Evolutionary conservation across 2,888 invertebrate species (phyloP), one percentile per base, ranked within the genome.

Genomic region (Acanthoscelides obtectus): DNA sequence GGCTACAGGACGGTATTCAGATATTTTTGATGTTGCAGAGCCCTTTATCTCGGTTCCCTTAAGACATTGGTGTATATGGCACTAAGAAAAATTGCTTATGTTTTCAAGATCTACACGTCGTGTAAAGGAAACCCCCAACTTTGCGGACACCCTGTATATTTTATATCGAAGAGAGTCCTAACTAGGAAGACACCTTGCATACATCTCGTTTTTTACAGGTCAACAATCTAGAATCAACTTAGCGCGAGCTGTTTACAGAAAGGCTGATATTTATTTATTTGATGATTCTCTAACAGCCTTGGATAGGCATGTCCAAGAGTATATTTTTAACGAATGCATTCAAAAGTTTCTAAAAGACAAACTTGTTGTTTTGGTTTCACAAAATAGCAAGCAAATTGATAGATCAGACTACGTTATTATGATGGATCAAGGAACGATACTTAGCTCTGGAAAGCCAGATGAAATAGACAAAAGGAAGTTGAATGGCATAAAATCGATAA

Each of bases 201-300:
- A n/a, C n/a, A n/a, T n/a, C n/a, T n/a, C n/a, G n/a, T n/a, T 3
- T 45, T 12, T 45, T 45, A 12, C 45, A 45, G 45, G 94, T 8
- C 95, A 95, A 84, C 90, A 90, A 82, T 93, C 94, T 0, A 87
- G 95, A 74, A 89, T 95, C 22, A 93, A 92, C 82, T 86, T 95
- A 69, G 93, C 93, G 0, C 87, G 94, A 79, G 90, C 93, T 1
- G 86, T 94, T 68, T 94, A 94, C 80, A 89, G 88, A 76, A 88
- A 92, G 75, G 92, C 92, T 0, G 93, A 94, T 77, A 87, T 94
- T 25, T 94, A 93, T 80, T 85, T 94, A 66, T 83, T 94, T 64
- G 94, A 94, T 67, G 80, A 80, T 72, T 78, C 78, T 64, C 69
- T 80, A 22, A 77, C 79, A 0, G 75, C 80, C 6, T 64, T 81